phyloP scores from a whole-genome alignment of 2,797 vertebrate species.

The Protosalanx chinensis region DNA sequence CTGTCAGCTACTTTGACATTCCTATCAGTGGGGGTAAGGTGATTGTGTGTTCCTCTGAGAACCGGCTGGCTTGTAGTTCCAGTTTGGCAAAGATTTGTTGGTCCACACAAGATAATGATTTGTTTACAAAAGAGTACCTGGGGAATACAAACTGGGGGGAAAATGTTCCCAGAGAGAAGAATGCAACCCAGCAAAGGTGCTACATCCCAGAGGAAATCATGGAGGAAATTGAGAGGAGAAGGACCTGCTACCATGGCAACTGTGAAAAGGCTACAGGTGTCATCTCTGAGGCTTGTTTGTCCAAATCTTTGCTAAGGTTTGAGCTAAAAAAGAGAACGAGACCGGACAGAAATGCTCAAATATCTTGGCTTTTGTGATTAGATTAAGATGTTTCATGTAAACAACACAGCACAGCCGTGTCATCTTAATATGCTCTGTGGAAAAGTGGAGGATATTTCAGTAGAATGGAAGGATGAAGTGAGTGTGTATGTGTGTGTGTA shows the following conservation, averaged over 20 bases:
- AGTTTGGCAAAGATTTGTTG: slow-evolving; percentile 5
- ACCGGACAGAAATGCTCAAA: background rate
- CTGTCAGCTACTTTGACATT: no score
- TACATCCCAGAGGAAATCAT: slow-evolving; percentile 59
- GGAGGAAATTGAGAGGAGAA: slow-evolving; percentile 29
- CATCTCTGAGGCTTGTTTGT: slow-evolving; percentile 18
- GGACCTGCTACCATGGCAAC: slow-evolving; percentile 56
- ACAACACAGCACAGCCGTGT: background rate
- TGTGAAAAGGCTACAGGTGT: slow-evolving; percentile 48
- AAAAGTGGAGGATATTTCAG: no score
- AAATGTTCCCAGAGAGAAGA: slow-evolving; percentile 34
- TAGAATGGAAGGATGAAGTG: no score
- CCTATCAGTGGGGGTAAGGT: background rate
- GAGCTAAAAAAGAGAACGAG: no score
- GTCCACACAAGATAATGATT: slow-evolving; percentile 9
- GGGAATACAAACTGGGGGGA: slow-evolving; percentile 30
- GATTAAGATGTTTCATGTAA: background rate
- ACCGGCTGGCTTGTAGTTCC: background rate
- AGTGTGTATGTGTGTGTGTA: background rate
- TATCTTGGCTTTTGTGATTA: background rate
- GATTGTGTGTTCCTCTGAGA: background rate
- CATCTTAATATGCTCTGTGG: no score
- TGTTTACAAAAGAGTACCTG: slow-evolving; percentile 18
- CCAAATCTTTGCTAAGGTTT: no score
- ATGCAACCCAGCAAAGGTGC: slow-evolving; percentile 30